These are phyloP conservation scores for Caenorhabditis inopinata DNA, from an alignment of 1,140 invertebrate species.

Conservation along the genomic window DNA sequence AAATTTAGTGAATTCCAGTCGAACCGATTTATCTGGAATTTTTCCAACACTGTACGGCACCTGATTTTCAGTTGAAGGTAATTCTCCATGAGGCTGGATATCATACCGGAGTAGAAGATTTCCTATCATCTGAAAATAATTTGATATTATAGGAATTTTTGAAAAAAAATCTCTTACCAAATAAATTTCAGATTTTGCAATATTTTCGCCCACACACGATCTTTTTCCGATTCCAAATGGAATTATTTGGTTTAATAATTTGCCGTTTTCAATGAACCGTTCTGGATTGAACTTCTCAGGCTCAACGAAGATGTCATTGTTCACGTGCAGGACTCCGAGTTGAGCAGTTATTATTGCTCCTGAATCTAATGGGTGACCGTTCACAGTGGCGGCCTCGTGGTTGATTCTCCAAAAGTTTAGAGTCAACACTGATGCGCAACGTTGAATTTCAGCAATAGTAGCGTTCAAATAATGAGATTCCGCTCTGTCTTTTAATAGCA, in stretches of 20 bases:
- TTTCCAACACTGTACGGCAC: not conserved
- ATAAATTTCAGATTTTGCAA: not conserved
- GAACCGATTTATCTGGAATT: not conserved
- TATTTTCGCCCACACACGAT: constrained; percentile 37
- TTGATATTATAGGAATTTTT: not conserved
- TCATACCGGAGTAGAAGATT: constrained; percentile 31
- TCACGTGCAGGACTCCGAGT: not conserved
- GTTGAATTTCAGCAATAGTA: constrained; percentile 37
- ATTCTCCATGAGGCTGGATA: not conserved
- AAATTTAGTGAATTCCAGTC: no score
- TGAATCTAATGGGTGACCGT: not conserved
- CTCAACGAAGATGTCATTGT: not conserved
- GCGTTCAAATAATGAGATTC: constrained; percentile 27
- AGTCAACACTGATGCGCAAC: constrained; percentile 38
- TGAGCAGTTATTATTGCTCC: not conserved
- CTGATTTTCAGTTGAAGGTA: not conserved
- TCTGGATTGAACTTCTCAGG: not conserved
- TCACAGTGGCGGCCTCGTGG: not conserved
- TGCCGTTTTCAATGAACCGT: not conserved
- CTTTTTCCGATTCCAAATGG: constrained; percentile 48
- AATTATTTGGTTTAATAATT: constrained; percentile 38
- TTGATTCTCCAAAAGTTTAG: constrained; percentile 34
- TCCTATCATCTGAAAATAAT: constrained; percentile 37
- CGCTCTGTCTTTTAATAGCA: not conserved
- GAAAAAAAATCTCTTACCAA: not conserved